Evolutionary conservation across 2,113 vertebrate genomes (phyloP).

Genomic region (Muntiacus reevesi): DNA sequence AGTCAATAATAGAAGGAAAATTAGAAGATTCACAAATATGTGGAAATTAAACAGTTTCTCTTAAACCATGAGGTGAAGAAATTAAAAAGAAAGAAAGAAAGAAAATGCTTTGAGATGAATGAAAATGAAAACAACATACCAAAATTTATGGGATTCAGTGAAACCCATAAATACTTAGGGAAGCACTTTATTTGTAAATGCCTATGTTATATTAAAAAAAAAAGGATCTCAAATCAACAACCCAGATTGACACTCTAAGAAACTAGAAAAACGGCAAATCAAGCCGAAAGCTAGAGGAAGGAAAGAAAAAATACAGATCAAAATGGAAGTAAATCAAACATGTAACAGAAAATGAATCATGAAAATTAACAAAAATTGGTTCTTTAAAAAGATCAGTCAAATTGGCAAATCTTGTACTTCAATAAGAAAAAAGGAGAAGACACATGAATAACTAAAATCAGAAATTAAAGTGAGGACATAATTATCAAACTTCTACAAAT

Average conservation of each 20-base stretch:
- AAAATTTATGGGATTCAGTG: background rate
- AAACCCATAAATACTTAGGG: background rate
- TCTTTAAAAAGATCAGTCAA: background rate
- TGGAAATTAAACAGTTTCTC: background rate
- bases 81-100: background rate
- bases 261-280: background rate
- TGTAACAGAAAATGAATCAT: background rate
- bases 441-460: background rate
- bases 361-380: background rate
- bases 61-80: background rate
- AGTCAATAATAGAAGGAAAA: background rate
- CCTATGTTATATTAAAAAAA: background rate
- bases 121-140: background rate
- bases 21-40: background rate
- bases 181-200: background rate
- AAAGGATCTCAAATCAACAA: background rate
- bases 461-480: background rate
- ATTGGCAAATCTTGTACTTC: background rate
- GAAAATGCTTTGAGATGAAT: background rate
- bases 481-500: background rate
- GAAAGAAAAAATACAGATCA: background rate
- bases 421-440: background rate
- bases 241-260: background rate
- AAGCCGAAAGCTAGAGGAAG: background rate
- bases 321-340: background rate